Percentiles rank a stretch among this genome's conserved stretches.
phyloP scores from a whole-genome alignment of 2,113 vertebrate genomes.

The Tursiops truncatus region DNA sequence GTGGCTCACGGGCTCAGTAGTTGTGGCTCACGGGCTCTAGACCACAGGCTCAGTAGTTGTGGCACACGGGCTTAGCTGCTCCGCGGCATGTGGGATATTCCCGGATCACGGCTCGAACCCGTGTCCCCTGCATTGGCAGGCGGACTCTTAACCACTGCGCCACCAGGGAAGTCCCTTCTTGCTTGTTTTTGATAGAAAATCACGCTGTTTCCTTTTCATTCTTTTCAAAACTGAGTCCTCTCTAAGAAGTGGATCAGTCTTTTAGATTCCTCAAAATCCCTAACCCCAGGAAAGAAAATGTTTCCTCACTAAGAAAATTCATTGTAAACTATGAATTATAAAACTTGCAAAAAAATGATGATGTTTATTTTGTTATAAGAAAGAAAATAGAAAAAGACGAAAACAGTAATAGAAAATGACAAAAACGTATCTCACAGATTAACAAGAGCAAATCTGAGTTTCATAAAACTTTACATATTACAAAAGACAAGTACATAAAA shows the following conservation, averaged over 20 bases:
- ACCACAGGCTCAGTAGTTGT: too few relatives aligned
- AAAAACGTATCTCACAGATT: neutral
- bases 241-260: neutral
- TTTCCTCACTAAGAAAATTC: neutral
- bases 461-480: neutral
- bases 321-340: neutral
- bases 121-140: too few relatives aligned
- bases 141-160: too few relatives aligned
- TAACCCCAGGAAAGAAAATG: neutral
- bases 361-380: conserved; percentile 1
- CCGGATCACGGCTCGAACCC: too few relatives aligned
- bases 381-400: neutral
- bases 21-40: too few relatives aligned
- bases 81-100: too few relatives aligned
- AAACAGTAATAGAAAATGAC: neutral
- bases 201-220: neutral
- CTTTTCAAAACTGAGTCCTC: neutral
- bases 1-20: too few relatives aligned
- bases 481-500: neutral
- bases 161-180: neutral
- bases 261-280: conserved; percentile 5
- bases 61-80: too few relatives aligned
- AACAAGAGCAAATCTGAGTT: neutral
- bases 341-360: neutral
- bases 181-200: conserved; percentile 10